A percentile compares a stretch with the other conserved stretches of the same genome.
Conservation (phyloP, 1,140 invertebrate genomes). For the Pinna nobilis region DNA sequence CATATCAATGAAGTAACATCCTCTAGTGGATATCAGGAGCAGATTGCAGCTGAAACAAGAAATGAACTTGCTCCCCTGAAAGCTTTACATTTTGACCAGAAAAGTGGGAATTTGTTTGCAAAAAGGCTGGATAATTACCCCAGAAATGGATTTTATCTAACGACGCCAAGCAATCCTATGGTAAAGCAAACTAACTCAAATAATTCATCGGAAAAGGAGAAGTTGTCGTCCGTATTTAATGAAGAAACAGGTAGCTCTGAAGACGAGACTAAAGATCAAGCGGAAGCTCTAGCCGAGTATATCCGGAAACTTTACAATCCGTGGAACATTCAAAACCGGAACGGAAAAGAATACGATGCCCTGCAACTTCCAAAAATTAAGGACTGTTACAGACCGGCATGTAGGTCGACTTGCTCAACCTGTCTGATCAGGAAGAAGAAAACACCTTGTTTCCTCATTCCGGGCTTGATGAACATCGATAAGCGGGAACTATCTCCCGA, state of each 20-base stretch:
- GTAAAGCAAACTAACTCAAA: background rate
- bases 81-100: no score
- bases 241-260: background rate
- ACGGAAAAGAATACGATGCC: conserved; percentile 9
- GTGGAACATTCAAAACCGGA: conserved; percentile 21
- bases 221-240: background rate
- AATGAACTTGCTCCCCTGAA: background rate
- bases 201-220: background rate
- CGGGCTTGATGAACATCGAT: conserved; percentile 4
- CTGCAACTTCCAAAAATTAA: conserved; percentile 20
- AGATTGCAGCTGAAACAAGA: background rate
- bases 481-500: background rate
- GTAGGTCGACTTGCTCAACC: conserved; percentile 23
- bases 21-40: background rate
- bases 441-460: conserved; percentile 28
- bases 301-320: conserved; percentile 4
- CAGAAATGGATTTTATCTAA: background rate
- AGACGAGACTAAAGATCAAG: background rate
- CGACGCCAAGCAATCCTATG: background rate
- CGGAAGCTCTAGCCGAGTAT: background rate
- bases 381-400: conserved; percentile 29
- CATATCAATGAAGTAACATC: background rate
- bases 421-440: conserved; percentile 27
- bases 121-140: no score
- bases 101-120: no score